Base-by-base conservation (phyloP, 2,888 invertebrate species). In the Cryptus armator region DNA sequence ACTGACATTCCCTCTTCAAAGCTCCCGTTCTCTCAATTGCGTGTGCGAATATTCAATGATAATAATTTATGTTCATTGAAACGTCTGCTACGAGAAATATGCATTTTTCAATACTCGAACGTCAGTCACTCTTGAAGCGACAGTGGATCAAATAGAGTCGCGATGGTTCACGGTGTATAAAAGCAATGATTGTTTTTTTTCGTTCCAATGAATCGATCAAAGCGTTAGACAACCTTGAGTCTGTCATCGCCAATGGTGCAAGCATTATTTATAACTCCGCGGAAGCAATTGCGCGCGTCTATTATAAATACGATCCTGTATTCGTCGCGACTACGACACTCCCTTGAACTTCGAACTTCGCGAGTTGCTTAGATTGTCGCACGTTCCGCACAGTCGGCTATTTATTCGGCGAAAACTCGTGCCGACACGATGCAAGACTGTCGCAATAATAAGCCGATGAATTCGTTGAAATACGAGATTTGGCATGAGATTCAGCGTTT, bases 251-350 rank as follows among this genome's bases (percentile, higher is more conserved):
- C n/a, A n/a, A 44, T 19, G 46, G 44, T 46, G 67, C 51, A 51
- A 79, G 64, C 51, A 71, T 66, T 71, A 72, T 80, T 80, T 72
- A 67, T 67, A 80, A 72, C 56, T 43, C 29, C 19, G 46, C 64
- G 72, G 72, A 66, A 72, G 71, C 6, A 44, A 56, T 46, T 70
- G 16, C 37, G 62, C 48, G 44, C 56, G 24, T 56, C 56, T 19
- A 56, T 72, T 66, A 32, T n/a, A 5, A 53, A 32, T 66, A 10
- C 24, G 10, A 29, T 53, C 51, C 3, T 51, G 37, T 19, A 62
- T 64, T 62, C 37, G 48, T 64, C 51, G 62, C n/a, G 29, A 9
- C 12, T 6, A 16, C 10, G 48, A 16, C 32, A 29, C 29, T 51
- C 66, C 59, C 56, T 56, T 67, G 72, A 80, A 80, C 80, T 80